phyloP scores from a whole-genome alignment of 2,888 invertebrate species.

The Campopleginae sp. region DNA sequence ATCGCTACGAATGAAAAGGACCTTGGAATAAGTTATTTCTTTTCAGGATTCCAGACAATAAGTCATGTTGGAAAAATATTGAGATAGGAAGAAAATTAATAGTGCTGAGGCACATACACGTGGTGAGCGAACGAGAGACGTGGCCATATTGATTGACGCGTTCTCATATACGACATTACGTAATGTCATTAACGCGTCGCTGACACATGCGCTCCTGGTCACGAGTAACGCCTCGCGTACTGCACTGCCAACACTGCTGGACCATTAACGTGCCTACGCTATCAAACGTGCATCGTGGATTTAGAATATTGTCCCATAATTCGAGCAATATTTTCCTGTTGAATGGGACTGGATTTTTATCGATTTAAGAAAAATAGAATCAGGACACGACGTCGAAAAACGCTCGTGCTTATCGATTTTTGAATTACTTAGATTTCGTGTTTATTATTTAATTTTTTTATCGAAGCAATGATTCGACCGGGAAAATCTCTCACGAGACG shows the following conservation, averaged over 20 bases:
- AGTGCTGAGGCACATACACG: constrained; percentile 44
- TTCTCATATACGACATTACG: constrained; percentile 78
- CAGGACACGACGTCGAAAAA: background rate
- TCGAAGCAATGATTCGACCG: background rate
- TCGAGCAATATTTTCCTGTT: background rate
- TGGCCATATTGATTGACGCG: constrained; percentile 80
- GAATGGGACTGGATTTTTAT: background rate
- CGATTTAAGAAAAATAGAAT: background rate
- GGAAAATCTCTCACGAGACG: background rate
- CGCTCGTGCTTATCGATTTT: background rate
- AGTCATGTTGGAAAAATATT: background rate
- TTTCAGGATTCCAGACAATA: constrained; percentile 1
- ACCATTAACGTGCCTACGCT: constrained; percentile 25
- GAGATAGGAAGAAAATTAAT: constrained; percentile 40
- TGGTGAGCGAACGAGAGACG: constrained; percentile 68
- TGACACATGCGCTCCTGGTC: constrained; percentile 79
- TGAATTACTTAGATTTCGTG: background rate
- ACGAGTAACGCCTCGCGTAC: constrained; percentile 57
- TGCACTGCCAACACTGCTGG: constrained; percentile 34
- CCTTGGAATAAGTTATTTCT: background rate
- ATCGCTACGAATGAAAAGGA: background rate
- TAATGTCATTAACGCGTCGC: constrained; percentile 83
- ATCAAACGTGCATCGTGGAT: constrained; percentile 22
- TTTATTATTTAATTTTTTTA: background rate
- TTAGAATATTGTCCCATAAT: background rate